A percentile compares a stretch with the other conserved stretches of the same genome.
phyloP scores from a whole-genome alignment of 2,888 invertebrate species.

The Agriopis aurantiaria region DNA sequence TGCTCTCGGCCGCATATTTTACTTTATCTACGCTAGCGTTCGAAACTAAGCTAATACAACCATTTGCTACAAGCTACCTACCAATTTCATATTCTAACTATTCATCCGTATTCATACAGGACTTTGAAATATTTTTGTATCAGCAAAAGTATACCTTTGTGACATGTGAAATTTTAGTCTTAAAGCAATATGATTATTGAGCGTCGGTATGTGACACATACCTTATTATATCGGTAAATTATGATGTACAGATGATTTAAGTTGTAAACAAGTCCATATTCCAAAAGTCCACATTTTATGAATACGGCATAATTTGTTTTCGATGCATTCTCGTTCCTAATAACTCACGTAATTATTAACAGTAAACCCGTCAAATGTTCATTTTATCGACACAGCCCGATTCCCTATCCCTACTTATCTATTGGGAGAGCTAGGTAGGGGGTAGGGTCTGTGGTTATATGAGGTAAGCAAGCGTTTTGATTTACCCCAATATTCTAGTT shows the following conservation, averaged over 20 bases:
- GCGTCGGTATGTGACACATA: neutral
- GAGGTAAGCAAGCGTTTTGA: neutral
- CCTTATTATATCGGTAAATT: too few relatives aligned
- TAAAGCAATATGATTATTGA: neutral
- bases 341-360: neutral
- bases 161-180: neutral
- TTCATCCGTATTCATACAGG: constrained; percentile 35
- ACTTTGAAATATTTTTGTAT: neutral
- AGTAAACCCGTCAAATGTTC: neutral
- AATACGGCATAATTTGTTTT: constrained; percentile 15
- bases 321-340: constrained; percentile 21
- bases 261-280: constrained; percentile 1
- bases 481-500: neutral
- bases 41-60: constrained; percentile 55
- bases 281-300: neutral
- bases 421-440: neutral
- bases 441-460: constrained; percentile 12
- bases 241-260: too few relatives aligned
- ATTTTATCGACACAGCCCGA: constrained; percentile 17
- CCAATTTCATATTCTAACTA: constrained; percentile 35
- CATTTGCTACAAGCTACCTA: constrained; percentile 45
- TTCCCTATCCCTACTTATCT: constrained; percentile 8
- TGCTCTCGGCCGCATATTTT: neutral
- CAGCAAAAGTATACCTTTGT: neutral
- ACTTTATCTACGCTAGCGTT: constrained; percentile 69